Evolutionary conservation across 2,888 invertebrate genomes (phyloP).

Genomic region (Azorinus chamasolen): DNA sequence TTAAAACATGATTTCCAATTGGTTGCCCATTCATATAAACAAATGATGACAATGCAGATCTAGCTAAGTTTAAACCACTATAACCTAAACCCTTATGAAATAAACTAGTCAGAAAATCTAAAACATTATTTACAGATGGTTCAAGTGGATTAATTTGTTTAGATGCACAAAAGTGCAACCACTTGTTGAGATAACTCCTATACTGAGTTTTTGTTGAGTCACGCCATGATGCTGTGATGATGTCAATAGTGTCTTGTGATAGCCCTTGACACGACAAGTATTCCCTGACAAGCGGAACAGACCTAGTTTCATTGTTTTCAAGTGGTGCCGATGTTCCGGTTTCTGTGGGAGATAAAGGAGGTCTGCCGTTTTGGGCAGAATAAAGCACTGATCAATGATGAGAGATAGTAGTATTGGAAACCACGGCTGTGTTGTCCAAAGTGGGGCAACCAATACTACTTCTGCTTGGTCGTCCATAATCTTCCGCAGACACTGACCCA

Average conservation of each 20-base stretch:
- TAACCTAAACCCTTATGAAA: slow-evolving; percentile 12
- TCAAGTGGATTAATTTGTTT: slow-evolving; percentile 34
- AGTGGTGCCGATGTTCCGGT: not conserved
- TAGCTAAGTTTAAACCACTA: slow-evolving; percentile 27
- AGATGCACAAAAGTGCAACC: slow-evolving; percentile 46
- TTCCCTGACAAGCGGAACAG: slow-evolving; percentile 15
- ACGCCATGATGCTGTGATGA: slow-evolving; percentile 14
- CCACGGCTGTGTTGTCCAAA: slow-evolving; percentile 29
- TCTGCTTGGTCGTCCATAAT: not conserved
- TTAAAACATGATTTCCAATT: slow-evolving; percentile 23
- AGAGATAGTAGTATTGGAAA: slow-evolving; percentile 26
- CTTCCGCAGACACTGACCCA: not conserved
- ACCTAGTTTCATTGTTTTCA: slow-evolving; percentile 8
- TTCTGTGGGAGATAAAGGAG: slow-evolving; percentile 4
- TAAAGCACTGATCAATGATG: slow-evolving; percentile 5
- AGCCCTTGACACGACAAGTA: slow-evolving; percentile 8
- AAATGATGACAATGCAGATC: slow-evolving; percentile 14
- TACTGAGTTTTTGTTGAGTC: slow-evolving; percentile 24
- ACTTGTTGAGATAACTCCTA: slow-evolving; percentile 33
- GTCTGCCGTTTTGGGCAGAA: slow-evolving; percentile 6
- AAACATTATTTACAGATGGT: slow-evolving; percentile 22
- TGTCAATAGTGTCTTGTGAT: slow-evolving; percentile 1
- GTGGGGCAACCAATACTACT: slow-evolving; percentile 30
- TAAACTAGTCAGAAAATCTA: slow-evolving; percentile 29
- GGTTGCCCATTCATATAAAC: slow-evolving; percentile 9